phyloP scores from a whole-genome alignment of 1,140 invertebrate genomes.

The Dryas iulia region DNA sequence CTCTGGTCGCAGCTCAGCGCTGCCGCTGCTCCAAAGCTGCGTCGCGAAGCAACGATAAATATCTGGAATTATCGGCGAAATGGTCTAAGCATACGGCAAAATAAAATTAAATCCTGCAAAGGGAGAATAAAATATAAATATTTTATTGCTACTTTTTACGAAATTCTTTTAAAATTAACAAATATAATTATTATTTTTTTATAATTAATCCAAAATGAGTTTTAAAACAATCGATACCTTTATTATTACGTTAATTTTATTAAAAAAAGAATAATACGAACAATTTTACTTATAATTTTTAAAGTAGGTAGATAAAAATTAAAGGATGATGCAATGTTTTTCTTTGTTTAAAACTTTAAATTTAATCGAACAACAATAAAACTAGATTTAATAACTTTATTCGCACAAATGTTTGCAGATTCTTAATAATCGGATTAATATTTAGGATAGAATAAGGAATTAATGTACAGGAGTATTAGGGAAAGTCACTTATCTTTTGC shows the following conservation, averaged over 20 bases:
- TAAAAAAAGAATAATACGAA: slow-evolving; percentile 5
- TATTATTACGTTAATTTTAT: not conserved
- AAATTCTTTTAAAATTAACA: no score
- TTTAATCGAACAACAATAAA: no score
- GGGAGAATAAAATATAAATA: slow-evolving; percentile 7
- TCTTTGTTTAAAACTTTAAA: no score
- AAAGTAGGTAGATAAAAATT: no score
- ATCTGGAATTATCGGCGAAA: not conserved
- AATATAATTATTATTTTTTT: no score
- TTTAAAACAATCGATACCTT: slow-evolving; percentile 5
- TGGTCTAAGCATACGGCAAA: no score
- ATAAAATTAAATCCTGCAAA: slow-evolving; percentile 14
- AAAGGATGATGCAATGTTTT: no score
- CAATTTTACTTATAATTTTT: not conserved
- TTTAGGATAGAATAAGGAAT: slow-evolving; percentile 11
- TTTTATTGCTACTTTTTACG: slow-evolving; percentile 6
- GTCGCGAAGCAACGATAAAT: slow-evolving; percentile 4
- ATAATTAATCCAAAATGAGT: slow-evolving; percentile 9
- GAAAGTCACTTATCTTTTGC: slow-evolving; percentile 9
- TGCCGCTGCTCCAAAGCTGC: slow-evolving; percentile 5
- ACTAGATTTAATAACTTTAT: no score
- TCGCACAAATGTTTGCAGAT: no score
- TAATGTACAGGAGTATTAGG: slow-evolving; percentile 3
- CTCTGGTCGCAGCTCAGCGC: no score
- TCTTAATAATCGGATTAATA: no score